Evolutionary conservation across 2,888 invertebrate species (phyloP), one percentile per base, ranked within the genome.

Genomic region (Athalia rosae): DNA sequence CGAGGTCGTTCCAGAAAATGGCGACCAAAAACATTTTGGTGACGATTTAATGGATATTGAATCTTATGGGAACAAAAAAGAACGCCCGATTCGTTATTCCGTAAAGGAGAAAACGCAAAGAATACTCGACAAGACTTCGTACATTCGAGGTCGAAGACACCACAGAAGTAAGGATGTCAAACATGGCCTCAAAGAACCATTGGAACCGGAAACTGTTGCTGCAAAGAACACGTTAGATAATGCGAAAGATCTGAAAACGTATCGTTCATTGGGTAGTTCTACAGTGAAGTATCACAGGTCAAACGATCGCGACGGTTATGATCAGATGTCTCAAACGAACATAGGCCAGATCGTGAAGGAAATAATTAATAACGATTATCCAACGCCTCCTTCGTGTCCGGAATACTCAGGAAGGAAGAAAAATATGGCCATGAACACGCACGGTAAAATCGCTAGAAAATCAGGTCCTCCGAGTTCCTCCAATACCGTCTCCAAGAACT

Each of bases 301-400:
- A 5, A 15, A 11, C 41, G 28, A 28, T 4, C 8, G 61, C 15
- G 61, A 28, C 11, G 61, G 28, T 45, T 62, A 4, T 43, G 43
- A 47, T 11, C 58, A 62, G 8, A 41, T 41, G 41, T 15, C 67
- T 67, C 50, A 67, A 43, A 58, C 71, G 13, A 45, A 71, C 43
- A 56, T 71, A 45, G 58, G 58, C 50, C 58, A 71, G 15, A 71
- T 71, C 11, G 45, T 56, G 56, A 71, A 71, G 13, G 13, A 71
- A 43, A 58, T 71, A 58, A 58, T 71, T 1, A 58, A 43, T 41
- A 43, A 58, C 6, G 56, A 71, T 58, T 58, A 71, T 43, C 9
- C 4, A n/a, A 28, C 50, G 67, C 15, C 67, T 5, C 53, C 15
- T 8, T 53, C 67, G 6, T 8, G 8, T 43, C 69, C 11, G 13